These are phyloP conservation scores for Pelusios castaneus DNA, from an alignment of 2,113 vertebrate species.

Conservation along the genomic window DNA sequence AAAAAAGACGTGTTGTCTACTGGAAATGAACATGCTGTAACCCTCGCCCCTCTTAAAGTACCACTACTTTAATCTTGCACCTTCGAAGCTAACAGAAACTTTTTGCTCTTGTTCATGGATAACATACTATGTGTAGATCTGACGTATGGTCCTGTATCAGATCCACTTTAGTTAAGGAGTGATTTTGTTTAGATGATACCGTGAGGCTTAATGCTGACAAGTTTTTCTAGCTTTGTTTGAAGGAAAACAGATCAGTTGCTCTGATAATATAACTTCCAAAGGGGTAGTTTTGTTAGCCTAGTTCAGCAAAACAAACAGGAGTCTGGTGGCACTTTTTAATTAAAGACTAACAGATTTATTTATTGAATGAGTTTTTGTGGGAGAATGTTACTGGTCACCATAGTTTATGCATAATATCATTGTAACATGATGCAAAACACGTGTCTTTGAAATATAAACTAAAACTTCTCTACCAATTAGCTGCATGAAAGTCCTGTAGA, in stretches of 20 bases:
- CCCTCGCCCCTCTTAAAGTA: neutral
- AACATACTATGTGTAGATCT: neutral
- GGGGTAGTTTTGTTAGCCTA: too few relatives aligned
- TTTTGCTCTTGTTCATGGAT: neutral
- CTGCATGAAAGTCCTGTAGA: conserved; percentile 10
- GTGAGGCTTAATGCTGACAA: neutral
- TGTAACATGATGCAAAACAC: conserved; percentile 60
- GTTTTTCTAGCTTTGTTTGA: neutral
- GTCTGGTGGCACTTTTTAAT: too few relatives aligned
- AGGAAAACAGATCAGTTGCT: neutral
- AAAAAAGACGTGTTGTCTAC: neutral
- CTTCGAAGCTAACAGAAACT: neutral
- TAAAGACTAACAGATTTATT: too few relatives aligned
- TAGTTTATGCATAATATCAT: conserved; percentile 50
- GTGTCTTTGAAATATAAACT: conserved; percentile 65
- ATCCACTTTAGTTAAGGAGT: neutral
- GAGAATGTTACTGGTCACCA: conserved; percentile 53
- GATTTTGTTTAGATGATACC: neutral
- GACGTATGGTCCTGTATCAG: rapidly evolving
- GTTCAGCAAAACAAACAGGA: too few relatives aligned
- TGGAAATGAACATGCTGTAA: neutral
- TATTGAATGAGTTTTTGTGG: too few relatives aligned
- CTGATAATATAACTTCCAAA: conserved; percentile 22
- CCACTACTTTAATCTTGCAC: neutral
- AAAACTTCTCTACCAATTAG: conserved; percentile 2